Evolutionary conservation across 2,797 vertebrate species (phyloP), one percentile per base, ranked within the genome.

Genomic region (Falco cherrug): DNA sequence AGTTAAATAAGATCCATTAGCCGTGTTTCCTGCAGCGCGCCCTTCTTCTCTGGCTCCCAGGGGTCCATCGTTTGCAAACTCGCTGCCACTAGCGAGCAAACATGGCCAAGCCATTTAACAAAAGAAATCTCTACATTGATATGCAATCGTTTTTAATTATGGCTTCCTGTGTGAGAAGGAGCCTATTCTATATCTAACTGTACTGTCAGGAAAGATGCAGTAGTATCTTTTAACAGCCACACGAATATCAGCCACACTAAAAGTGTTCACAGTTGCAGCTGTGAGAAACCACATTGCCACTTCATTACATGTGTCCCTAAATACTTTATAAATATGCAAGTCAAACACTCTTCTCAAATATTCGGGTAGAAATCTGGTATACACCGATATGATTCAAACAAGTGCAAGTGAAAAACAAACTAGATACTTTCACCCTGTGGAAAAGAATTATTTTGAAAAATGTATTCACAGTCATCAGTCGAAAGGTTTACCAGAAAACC

Each of bases 1-100:
- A 22, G 41, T 50, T 50, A 89, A 81, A 83, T 41, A 80, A 90
- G 90, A 65, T 8, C 56, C 37, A 6, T 71, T 26, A 41, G 14
- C 12, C 13, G 4, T 6, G 5, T 1, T 71, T 56, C 26, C 43
- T 33, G 33, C 1, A 39, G 69, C 35, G 43, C 19, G 6, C 21
- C 8, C 33, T 37, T 29, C 60, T 25, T 7, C n/a, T 10, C 10
- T 2, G 0, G 33, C 35, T 65, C 60, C 20, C 39, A 5, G 57
- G 74, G 26, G 41, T 43, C 71, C 6, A 0, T 19, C 16, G 1
- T 64, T 22, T 31, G 15, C 64, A 57, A 88, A 74, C 6, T 63
- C 17, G 3, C 13, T 63, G 86, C 89, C 97, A 79, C 95, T 84
- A 97, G 95, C 96, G 95, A 94, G 88, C 85, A 95, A 96, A 97